Conservation (phyloP, 2,113 vertebrate species). For the Trinectes maculatus region DNA sequence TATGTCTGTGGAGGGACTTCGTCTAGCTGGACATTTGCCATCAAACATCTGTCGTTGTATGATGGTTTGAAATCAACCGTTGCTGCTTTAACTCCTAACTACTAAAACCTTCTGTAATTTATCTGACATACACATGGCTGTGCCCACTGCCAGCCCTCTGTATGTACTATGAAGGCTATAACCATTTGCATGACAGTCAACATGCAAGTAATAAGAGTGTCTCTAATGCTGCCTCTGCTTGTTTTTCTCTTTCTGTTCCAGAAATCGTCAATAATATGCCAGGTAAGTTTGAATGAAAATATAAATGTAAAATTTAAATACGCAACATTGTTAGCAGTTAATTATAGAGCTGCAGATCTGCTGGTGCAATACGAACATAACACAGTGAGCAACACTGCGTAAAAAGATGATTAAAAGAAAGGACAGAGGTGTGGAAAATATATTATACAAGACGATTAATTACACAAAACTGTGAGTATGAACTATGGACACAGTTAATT, state of each 20-base stretch:
- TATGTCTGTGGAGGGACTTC: not conserved
- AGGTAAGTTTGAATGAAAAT: slow-evolving; percentile 87
- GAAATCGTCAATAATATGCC: slow-evolving; percentile 89
- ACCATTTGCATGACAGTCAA: slow-evolving; percentile 82
- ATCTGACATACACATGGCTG: slow-evolving; percentile 76
- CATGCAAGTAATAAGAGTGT: slow-evolving; percentile 89
- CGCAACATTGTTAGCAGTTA: not conserved
- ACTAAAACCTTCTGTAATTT: slow-evolving; percentile 1
- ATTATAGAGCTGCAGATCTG: slow-evolving; percentile 1
- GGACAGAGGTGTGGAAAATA: not conserved
- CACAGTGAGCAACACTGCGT: not conserved
- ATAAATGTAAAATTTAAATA: not conserved
- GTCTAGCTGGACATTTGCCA: not conserved
- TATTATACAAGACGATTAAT: not conserved
- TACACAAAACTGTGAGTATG: too few species aligned
- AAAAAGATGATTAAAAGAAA: not conserved
- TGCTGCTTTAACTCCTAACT: slow-evolving; percentile 3
- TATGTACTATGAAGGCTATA: slow-evolving; percentile 70
- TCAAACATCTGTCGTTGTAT: not conserved
- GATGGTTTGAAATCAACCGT: not conserved
- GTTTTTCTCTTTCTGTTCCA: slow-evolving; percentile 79
- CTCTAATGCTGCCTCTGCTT: slow-evolving; percentile 66
- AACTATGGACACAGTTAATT: too few species aligned
- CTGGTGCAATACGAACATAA: too few species aligned
- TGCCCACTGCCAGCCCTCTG: slow-evolving; percentile 61